Evolutionary conservation across 1,140 invertebrate species (phyloP).

Genomic region (Plodia interpunctella): DNA sequence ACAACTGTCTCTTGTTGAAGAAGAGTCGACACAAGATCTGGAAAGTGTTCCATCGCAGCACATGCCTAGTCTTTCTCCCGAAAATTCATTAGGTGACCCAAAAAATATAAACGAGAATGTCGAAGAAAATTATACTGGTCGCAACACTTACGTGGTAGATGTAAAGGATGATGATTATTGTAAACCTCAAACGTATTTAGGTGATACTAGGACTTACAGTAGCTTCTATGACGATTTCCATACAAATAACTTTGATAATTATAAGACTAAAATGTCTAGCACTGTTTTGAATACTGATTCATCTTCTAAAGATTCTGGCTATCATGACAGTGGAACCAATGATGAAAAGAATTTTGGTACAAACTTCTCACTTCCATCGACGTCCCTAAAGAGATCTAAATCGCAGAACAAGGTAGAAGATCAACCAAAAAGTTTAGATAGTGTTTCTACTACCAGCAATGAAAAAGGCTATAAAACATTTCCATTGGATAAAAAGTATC

Average conservation of each 20-base stretch:
- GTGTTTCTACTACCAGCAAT: conserved; percentile 33
- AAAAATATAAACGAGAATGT: conserved; percentile 22
- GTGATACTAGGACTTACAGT: conserved; percentile 47
- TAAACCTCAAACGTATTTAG: conserved; percentile 31
- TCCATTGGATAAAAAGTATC: conserved; percentile 33
- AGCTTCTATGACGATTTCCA: conserved; percentile 63
- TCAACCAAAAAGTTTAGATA: conserved; percentile 56
- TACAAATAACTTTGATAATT: conserved; percentile 29
- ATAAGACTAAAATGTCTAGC: conserved; percentile 48
- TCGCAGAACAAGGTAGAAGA: conserved; percentile 36
- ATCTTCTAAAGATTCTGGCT: conserved; percentile 68
- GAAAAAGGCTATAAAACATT: conserved; percentile 37
- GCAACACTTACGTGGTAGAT: conserved; percentile 27
- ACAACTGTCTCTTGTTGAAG: conserved; percentile 72
- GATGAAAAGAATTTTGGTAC: conserved; percentile 45
- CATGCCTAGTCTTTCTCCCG: conserved; percentile 39
- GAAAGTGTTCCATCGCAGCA: conserved; percentile 52
- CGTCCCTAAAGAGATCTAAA: conserved; percentile 37
- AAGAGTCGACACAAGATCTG: conserved; percentile 71
- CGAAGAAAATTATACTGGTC: conserved; percentile 20
- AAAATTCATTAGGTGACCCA: conserved; percentile 30
- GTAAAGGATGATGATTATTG: conserved; percentile 27
- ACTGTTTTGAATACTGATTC: conserved; percentile 52
- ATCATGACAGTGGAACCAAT: conserved; percentile 51
- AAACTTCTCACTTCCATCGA: conserved; percentile 47